Evolutionary conservation across 2,797 vertebrate genomes (phyloP).

Genomic region (Heterohyrax brucei): DNA sequence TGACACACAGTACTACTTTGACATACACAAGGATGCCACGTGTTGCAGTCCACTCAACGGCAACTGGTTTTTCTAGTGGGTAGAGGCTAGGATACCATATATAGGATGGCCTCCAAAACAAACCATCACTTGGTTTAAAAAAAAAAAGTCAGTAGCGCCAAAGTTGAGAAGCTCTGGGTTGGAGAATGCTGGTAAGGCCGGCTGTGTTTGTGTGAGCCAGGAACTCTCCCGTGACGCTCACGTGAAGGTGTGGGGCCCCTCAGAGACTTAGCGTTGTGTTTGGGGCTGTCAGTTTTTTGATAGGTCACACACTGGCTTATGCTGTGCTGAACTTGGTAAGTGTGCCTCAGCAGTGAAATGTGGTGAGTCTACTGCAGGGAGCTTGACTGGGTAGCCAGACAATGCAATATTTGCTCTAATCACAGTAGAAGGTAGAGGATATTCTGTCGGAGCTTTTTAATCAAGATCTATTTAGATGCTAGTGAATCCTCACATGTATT

Average conservation of each 20-base stretch:
- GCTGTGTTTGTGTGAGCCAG: neutral
- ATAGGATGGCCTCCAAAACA: neutral
- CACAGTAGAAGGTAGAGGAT: neutral
- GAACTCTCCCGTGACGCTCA: neutral
- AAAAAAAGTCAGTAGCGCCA: neutral
- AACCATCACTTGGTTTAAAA: neutral
- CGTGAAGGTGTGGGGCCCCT: neutral
- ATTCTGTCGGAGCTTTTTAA: neutral
- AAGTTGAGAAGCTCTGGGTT: too few species aligned
- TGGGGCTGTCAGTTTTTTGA: neutral
- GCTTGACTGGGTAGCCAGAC: neutral
- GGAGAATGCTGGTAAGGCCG: neutral
- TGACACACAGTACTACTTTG: too few species aligned
- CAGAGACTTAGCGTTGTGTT: neutral
- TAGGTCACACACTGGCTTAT: neutral
- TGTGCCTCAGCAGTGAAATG: neutral
- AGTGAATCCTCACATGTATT: neutral
- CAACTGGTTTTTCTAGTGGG: too few species aligned
- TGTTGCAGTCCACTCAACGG: too few species aligned
- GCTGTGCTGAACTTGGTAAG: neutral
- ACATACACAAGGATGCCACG: too few species aligned
- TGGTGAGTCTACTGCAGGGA: neutral
- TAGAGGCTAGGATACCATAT: neutral
- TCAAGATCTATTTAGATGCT: neutral
- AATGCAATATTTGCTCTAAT: neutral